Percentiles rank a stretch among this genome's conserved stretches.
These are phyloP conservation scores for Monarcha castaneiventris DNA, from an alignment of 2,113 vertebrate genomes.

Conservation along the genomic window DNA sequence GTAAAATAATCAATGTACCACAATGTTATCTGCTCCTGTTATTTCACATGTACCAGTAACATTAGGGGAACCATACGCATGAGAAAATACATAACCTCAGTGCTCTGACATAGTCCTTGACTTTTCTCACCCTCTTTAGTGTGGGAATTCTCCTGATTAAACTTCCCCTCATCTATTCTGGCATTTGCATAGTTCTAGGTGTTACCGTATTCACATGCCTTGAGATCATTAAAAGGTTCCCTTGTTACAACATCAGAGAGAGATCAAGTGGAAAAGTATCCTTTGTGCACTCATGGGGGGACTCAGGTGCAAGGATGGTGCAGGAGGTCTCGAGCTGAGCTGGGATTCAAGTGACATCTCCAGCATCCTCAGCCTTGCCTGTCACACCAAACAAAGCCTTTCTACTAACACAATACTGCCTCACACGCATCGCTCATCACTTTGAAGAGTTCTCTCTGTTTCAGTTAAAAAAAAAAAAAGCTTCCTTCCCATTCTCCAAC, in stretches of 20 bases:
- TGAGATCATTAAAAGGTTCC: background rate
- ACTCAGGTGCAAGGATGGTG: background rate
- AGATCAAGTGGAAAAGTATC: background rate
- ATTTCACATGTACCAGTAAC: background rate
- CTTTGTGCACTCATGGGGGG: background rate
- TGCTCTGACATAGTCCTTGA: background rate
- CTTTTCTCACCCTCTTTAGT: background rate
- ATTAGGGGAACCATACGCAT: background rate
- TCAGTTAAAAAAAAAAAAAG: background rate
- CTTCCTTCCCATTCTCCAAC: background rate
- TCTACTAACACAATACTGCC: background rate
- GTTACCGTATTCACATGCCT: background rate
- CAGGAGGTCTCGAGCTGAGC: background rate
- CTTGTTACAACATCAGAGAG: background rate
- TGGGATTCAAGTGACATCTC: background rate
- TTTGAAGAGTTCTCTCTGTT: background rate
- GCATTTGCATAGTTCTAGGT: background rate
- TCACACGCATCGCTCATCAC: rapidly evolving
- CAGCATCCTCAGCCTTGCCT: background rate
- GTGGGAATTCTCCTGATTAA: background rate
- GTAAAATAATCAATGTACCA: background rate
- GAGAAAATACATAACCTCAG: background rate
- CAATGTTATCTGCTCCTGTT: background rate
- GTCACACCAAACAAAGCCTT: background rate
- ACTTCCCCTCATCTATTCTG: background rate